Conservation (phyloP, 2,797 vertebrate species). For the Halcyon chelicuti region DNA sequence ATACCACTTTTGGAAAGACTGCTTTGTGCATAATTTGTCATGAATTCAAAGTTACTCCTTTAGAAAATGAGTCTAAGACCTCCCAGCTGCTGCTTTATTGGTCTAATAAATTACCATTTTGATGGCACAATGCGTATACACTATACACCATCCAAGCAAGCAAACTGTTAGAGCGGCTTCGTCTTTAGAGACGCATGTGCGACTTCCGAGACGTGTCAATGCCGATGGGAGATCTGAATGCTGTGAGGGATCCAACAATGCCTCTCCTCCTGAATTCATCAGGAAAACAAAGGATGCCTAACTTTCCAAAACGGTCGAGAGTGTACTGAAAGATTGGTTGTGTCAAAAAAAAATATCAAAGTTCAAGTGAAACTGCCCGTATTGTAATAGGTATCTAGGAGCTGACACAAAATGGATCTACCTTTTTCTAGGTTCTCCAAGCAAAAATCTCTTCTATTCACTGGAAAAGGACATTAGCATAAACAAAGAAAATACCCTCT, state of each 20-base stretch:
- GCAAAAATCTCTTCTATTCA: neutral
- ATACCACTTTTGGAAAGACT: constrained; percentile 59
- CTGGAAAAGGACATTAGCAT: neutral
- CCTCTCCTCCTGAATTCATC: neutral
- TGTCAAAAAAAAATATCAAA: neutral
- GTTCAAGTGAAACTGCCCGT: neutral
- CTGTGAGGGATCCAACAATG: neutral
- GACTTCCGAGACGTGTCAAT: neutral
- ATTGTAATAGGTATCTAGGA: neutral
- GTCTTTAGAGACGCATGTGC: neutral
- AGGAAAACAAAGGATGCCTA: neutral
- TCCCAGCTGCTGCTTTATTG: constrained; percentile 70
- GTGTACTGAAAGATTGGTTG: neutral
- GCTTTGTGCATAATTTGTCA: constrained; percentile 60
- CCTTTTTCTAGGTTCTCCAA: neutral
- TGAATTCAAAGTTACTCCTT: constrained; percentile 65
- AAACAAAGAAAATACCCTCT: neutral
- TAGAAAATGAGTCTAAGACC: constrained; percentile 68
- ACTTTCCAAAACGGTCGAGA: neutral
- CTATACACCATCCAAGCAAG: constrained; percentile 6
- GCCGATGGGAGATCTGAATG: neutral
- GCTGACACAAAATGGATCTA: neutral
- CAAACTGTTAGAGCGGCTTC: neutral
- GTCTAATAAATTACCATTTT: constrained; percentile 63
- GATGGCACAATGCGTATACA: neutral